Conservation (phyloP, 2,113 vertebrate genomes). For the Chaenogobius annularis region DNA sequence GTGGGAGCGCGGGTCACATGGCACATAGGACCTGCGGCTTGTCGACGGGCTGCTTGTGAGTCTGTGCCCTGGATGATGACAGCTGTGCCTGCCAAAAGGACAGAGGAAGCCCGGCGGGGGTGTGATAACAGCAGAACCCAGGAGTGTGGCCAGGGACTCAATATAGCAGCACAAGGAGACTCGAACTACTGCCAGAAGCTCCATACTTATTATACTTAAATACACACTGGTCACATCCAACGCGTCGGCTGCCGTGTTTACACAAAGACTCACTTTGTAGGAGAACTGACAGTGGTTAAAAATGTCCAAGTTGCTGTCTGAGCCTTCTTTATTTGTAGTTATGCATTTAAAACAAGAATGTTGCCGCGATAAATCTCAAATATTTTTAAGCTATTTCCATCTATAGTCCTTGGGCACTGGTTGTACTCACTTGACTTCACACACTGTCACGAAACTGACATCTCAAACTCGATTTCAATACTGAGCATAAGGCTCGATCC, state of each 20-base stretch:
- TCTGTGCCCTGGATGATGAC: constrained; percentile 42
- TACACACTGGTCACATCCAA: constrained; percentile 65
- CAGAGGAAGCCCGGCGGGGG: constrained; percentile 54
- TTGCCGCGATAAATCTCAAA: not conserved
- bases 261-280: constrained; percentile 51
- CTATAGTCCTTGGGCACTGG: not conserved
- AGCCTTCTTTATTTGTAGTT: not conserved
- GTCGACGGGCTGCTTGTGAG: constrained; percentile 14
- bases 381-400: too few relatives aligned
- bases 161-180: constrained; percentile 55
- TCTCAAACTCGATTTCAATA: too few relatives aligned
- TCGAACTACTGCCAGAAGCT: constrained; percentile 66
- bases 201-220: constrained; percentile 71
- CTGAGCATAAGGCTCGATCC: too few relatives aligned
- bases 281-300: constrained; percentile 41
- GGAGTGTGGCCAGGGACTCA: constrained; percentile 45
- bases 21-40: constrained; percentile 2
- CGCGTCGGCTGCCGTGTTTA: constrained; percentile 60
- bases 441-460: not conserved
- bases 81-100: constrained; percentile 35
- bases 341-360: not conserved
- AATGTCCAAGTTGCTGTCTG: constrained; percentile 25
- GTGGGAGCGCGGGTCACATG: constrained; percentile 5
- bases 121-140: constrained; percentile 53
- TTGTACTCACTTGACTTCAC: not conserved